Evolutionary conservation across 1,140 invertebrate species (phyloP).

Genomic region (Colletes gigas): DNA sequence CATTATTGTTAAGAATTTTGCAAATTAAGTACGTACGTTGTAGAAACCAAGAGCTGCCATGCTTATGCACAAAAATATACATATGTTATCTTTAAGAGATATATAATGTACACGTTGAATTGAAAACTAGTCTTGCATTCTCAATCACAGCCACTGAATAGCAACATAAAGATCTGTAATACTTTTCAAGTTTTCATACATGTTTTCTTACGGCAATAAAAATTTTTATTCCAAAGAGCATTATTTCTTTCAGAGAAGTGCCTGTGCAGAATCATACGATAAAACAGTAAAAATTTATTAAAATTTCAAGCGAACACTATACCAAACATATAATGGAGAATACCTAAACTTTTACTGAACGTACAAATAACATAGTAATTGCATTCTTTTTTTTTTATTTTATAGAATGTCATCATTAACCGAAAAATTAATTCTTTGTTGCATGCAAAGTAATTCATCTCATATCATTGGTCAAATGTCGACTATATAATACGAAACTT

Average conservation of each 20-base stretch:
- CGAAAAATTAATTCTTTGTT: neutral
- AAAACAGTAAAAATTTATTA: constrained; percentile 5
- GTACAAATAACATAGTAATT: neutral
- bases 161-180: constrained; percentile 48
- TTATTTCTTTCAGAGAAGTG: constrained; percentile 44
- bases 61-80: constrained; percentile 23
- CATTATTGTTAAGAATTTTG: constrained; percentile 43
- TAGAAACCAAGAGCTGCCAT: constrained; percentile 36
- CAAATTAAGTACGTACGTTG: constrained; percentile 52
- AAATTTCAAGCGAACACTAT: neutral
- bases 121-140: constrained; percentile 67
- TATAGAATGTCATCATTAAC: neutral
- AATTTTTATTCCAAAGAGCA: neutral
- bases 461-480: neutral
- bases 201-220: neutral
- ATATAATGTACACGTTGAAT: constrained; percentile 48
- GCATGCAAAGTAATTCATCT: neutral
- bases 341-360: neutral
- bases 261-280: constrained; percentile 52
- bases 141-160: constrained; percentile 68
- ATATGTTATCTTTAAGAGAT: constrained; percentile 39
- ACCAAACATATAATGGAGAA: neutral
- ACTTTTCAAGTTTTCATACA: constrained; percentile 21
- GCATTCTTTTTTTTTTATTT: neutral
- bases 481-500: neutral